phyloP scores from a whole-genome alignment of 2,888 invertebrate species.

The Caenorhabditis sp. region DNA sequence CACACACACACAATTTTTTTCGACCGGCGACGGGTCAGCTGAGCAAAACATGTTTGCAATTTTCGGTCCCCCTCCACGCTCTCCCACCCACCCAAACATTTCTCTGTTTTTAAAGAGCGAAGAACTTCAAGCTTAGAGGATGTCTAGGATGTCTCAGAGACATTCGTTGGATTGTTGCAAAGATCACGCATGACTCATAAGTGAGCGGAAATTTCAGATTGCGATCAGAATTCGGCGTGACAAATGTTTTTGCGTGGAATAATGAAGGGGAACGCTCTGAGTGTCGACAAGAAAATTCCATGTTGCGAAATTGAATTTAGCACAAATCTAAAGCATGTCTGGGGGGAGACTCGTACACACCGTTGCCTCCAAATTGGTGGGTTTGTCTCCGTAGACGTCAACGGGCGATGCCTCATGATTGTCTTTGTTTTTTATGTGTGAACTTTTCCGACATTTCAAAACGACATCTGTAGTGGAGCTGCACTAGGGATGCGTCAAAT shows the following conservation, averaged over 20 bases:
- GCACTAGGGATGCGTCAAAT: not conserved
- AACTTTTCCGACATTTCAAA: too few species aligned
- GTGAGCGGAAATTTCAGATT: slow-evolving; percentile 15
- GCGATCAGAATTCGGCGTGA: slow-evolving; percentile 9
- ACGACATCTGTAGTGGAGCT: too few species aligned
- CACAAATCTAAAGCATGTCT: slow-evolving; percentile 25
- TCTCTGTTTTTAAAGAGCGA: slow-evolving; percentile 16
- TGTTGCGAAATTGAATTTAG: slow-evolving; percentile 40
- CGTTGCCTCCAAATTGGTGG: slow-evolving; percentile 18
- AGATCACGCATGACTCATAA: slow-evolving; percentile 47
- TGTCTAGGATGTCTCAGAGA: slow-evolving; percentile 18
- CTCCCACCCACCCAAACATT: slow-evolving; percentile 2
- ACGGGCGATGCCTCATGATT: too few species aligned
- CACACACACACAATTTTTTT: slow-evolving; percentile 39
- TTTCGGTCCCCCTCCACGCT: slow-evolving; percentile 27
- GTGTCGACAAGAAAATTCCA: slow-evolving; percentile 14
- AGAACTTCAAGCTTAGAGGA: slow-evolving; percentile 13
- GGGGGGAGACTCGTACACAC: slow-evolving; percentile 19
- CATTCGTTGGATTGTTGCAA: slow-evolving; percentile 29
- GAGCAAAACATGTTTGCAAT: slow-evolving; percentile 54
- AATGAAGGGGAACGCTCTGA: slow-evolving; percentile 1
- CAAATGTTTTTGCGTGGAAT: slow-evolving; percentile 39
- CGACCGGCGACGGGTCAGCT: slow-evolving; percentile 44
- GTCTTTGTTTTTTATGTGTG: too few species aligned
- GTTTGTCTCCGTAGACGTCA: too few species aligned